Conservation (phyloP, 2,797 vertebrate genomes). For the Poecile montanus region DNA sequence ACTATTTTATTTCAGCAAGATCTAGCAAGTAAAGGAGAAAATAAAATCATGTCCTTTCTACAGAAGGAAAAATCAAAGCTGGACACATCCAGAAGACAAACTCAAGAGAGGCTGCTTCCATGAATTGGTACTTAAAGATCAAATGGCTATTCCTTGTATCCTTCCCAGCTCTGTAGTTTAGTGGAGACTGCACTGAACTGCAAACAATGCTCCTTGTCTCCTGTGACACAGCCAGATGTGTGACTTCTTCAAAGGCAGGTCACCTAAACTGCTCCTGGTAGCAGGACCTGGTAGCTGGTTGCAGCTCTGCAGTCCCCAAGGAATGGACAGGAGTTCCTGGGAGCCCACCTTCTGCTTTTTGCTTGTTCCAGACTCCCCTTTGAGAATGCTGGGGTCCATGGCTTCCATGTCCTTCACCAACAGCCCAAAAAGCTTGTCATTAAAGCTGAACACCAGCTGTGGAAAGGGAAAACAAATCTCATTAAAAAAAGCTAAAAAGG, state of each 20-base stretch:
- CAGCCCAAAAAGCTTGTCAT: constrained; percentile 89
- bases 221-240: neutral
- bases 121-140: neutral
- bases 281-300: neutral
- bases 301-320: neutral
- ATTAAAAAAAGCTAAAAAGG: neutral
- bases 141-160: neutral
- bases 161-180: neutral
- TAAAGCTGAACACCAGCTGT: constrained; percentile 90
- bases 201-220: neutral
- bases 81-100: neutral
- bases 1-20: neutral
- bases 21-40: neutral
- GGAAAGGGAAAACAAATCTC: neutral
- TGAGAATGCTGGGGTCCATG: constrained; percentile 94
- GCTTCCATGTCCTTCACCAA: constrained; percentile 91
- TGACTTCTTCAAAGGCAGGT: neutral
- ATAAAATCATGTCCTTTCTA: neutral
- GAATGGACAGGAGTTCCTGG: neutral
- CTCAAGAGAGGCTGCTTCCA: neutral
- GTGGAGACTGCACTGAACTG: neutral
- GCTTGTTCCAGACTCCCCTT: constrained; percentile 75
- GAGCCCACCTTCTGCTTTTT: constrained; percentile 89
- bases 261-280: neutral
- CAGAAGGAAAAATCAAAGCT: neutral